These are phyloP conservation scores for Aviceda subcristata DNA, from an alignment of 2,113 vertebrate genomes.

Conservation along the genomic window DNA sequence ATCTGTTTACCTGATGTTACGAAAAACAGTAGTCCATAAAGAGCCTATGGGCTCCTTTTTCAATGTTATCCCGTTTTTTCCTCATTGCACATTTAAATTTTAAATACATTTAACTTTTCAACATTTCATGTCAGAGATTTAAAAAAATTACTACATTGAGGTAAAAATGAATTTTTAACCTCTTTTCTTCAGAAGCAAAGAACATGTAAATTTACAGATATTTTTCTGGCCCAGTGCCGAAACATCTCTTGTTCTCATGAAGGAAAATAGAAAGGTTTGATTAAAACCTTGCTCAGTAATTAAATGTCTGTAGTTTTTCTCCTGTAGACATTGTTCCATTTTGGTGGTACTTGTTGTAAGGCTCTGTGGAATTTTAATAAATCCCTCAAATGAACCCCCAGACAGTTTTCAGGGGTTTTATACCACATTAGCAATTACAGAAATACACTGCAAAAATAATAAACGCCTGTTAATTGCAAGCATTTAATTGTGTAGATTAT, in stretches of 20 bases:
- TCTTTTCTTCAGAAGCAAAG: slow-evolving; percentile 23
- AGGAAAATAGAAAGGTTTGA: slow-evolving; percentile 47
- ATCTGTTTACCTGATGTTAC: not conserved
- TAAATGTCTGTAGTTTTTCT: slow-evolving; percentile 24
- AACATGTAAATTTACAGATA: slow-evolving; percentile 28
- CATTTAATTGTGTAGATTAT: slow-evolving; percentile 15
- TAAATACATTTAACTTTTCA: slow-evolving; percentile 27
- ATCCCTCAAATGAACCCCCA: slow-evolving; percentile 35
- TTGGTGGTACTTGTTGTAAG: slow-evolving; percentile 11
- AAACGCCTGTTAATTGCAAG: slow-evolving; percentile 19
- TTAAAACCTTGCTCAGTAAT: slow-evolving; percentile 50
- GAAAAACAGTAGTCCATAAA: not conserved
- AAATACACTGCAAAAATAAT: slow-evolving; percentile 24
- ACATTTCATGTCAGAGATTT: not conserved
- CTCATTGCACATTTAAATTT: not conserved
- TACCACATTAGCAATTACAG: not conserved
- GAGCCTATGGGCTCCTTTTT: not conserved
- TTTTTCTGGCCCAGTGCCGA: slow-evolving; percentile 32
- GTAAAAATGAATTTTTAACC: slow-evolving; percentile 44
- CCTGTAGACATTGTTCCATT: not conserved
- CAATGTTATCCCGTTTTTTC: not conserved
- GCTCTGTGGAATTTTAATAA: slow-evolving; percentile 20
- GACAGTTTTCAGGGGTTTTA: slow-evolving; percentile 31
- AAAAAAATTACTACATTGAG: slow-evolving; percentile 36
- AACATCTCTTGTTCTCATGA: not conserved